These are phyloP conservation scores for Vireo altiloquus DNA, from an alignment of 2,113 vertebrate genomes.

Conservation along the genomic window DNA sequence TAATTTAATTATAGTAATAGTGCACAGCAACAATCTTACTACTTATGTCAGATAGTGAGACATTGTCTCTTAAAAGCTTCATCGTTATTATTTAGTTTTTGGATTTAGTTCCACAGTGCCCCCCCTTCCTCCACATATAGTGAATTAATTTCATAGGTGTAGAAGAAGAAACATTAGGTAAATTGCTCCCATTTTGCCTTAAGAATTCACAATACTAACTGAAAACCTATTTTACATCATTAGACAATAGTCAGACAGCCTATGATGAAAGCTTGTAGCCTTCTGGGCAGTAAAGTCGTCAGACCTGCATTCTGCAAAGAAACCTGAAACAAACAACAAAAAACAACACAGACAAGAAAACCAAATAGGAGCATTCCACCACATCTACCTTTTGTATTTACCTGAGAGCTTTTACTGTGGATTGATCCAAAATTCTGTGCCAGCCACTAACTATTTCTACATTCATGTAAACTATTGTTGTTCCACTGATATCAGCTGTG, in stretches of 20 bases:
- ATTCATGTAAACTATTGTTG: not conserved
- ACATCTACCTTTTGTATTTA: not conserved
- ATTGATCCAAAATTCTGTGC: not conserved
- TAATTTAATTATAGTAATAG: slow-evolving; percentile 74
- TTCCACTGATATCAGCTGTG: slow-evolving; percentile 14
- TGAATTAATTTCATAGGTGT: not conserved
- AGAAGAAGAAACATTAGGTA: slow-evolving; percentile 32
- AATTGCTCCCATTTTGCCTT: slow-evolving; percentile 34
- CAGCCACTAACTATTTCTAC: not conserved
- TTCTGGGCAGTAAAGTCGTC: not conserved
- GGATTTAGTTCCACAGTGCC: slow-evolving; percentile 45
- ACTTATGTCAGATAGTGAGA: slow-evolving; percentile 63
- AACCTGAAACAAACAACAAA: not conserved
- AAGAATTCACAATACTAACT: slow-evolving; percentile 58
- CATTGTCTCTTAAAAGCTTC: slow-evolving; percentile 64
- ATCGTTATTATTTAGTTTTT: slow-evolving; percentile 48
- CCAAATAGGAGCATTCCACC: not conserved
- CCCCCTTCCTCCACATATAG: not conserved
- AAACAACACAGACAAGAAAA: not conserved
- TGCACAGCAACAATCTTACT: slow-evolving; percentile 69
- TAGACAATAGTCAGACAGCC: slow-evolving; percentile 55
- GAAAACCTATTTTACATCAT: slow-evolving; percentile 44
- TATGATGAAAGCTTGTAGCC: not conserved
- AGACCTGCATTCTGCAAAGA: not conserved
- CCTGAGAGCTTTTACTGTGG: not conserved